These are phyloP conservation scores for Halcyon senegalensis DNA, from an alignment of 2,113 vertebrate species.

Conservation along the genomic window DNA sequence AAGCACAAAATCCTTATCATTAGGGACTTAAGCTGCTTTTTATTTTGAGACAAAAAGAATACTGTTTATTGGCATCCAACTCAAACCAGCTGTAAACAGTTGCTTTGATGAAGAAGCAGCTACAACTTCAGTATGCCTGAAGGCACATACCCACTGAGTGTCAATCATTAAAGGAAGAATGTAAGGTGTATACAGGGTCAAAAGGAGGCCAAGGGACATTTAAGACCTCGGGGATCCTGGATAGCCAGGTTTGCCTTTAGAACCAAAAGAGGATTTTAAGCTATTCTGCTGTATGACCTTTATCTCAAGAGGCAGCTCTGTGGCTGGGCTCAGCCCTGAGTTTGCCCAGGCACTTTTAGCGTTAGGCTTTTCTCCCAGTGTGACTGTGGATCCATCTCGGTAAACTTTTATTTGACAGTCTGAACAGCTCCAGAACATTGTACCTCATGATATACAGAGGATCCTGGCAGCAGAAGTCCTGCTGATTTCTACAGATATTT, in stretches of 20 bases:
- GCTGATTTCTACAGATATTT: neutral
- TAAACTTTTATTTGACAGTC: neutral
- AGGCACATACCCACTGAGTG: constrained; percentile 74
- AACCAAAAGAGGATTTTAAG: constrained; percentile 36
- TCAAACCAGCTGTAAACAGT: constrained; percentile 94
- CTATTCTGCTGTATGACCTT: constrained; percentile 43
- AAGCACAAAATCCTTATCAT: constrained; percentile 86
- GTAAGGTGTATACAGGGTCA: constrained; percentile 78
- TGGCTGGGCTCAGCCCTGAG: neutral
- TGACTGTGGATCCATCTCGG: neutral
- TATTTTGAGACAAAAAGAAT: constrained; percentile 86
- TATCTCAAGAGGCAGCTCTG: constrained; percentile 8
- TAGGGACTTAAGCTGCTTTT: constrained; percentile 84
- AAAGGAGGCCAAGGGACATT: constrained; percentile 63
- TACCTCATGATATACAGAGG: accelerated
- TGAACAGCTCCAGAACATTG: accelerated
- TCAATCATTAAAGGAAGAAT: constrained; percentile 88
- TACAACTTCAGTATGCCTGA: constrained; percentile 70
- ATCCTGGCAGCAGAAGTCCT: neutral
- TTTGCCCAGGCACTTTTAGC: neutral
- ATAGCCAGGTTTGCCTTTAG: constrained; percentile 12
- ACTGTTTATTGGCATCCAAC: constrained; percentile 82
- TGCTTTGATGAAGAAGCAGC: constrained; percentile 88
- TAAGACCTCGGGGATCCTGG: constrained; percentile 61
- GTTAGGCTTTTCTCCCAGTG: neutral